Conservation (phyloP, 2,888 invertebrate species). For the Melieria omissa region DNA sequence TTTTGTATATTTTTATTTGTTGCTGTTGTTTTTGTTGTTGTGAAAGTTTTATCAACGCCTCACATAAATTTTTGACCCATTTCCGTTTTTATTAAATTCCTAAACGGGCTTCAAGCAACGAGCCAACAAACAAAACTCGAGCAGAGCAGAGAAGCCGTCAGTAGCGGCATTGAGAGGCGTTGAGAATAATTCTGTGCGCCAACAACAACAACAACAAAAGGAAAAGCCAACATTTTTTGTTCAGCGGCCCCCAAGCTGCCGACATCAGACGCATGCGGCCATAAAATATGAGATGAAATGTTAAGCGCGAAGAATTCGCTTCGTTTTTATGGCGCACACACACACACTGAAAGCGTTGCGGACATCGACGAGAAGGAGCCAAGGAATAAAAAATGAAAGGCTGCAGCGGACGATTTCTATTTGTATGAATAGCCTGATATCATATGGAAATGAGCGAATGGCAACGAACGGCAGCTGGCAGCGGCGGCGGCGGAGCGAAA, state of each 20-base stretch:
- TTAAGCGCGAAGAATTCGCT: too few relatives aligned
- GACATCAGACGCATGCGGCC: too few relatives aligned
- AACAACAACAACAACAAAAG: not conserved
- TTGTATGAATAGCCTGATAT: not conserved
- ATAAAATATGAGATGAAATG: too few relatives aligned
- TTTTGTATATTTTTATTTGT: not conserved
- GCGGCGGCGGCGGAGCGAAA: slow-evolving; percentile 5
- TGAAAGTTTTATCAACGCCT: slow-evolving; percentile 31
- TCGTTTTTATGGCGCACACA: too few relatives aligned
- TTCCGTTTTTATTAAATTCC: slow-evolving; percentile 43
- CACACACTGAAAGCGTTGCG: too few relatives aligned
- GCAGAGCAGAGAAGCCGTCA: slow-evolving; percentile 13
- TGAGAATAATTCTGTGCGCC: not conserved
- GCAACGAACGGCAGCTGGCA: slow-evolving; percentile 14
- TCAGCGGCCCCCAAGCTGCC: too few relatives aligned
- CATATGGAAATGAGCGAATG: slow-evolving; percentile 16
- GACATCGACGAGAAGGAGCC: too few relatives aligned
- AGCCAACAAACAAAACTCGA: not conserved
- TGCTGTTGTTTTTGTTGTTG: not conserved
- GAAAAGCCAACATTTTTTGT: not conserved
- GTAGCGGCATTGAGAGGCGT: not conserved
- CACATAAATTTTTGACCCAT: slow-evolving; percentile 42
- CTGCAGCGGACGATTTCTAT: not conserved
- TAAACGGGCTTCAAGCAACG: slow-evolving; percentile 14
- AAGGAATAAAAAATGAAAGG: too few relatives aligned